Base-by-base conservation (phyloP, 2,888 invertebrate genomes). In the Molanna angustata region DNA sequence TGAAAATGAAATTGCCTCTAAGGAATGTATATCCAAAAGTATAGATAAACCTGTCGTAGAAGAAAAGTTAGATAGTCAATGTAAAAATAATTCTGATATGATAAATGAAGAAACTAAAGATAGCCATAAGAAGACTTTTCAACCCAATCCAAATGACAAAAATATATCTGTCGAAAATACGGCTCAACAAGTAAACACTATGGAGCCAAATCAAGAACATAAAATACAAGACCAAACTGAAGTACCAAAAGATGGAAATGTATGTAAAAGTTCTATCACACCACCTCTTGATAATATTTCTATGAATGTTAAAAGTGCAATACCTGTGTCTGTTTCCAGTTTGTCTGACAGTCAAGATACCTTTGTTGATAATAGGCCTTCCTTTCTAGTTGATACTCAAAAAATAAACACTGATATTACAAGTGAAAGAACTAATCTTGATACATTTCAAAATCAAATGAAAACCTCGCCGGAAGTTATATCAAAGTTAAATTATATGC, bases 91-190 rank as follows among this genome's bases (percentile, higher is more conserved):
- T 11, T 3, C 49, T 18, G 22, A n/a, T n/a, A n/a, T 9, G 33
- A 41, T 43, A 43, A 13, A 17, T 19, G 17, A 21, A n/a, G 43
- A 50, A 22, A 32, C 19, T n/a, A 50, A 50, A 35, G 50, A 50
- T 13, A 22, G 13, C n/a, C 27, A 43, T 22, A 19, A 50, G 13
- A 44, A 22, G n/a, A 50, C 19, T 35, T 44, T 50, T 50, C 50
- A 50, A 14, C 13, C 33, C 3, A n/a, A n/a, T n/a, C n/a, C n/a
- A n/a, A n/a, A n/a, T n/a, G n/a, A n/a, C n/a, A n/a, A n/a, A n/a
- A n/a, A n/a, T n/a, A n/a, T n/a, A n/a, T n/a, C n/a, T n/a, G n/a
- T n/a, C n/a, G n/a, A n/a, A n/a, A n/a, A n/a, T n/a, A n/a, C n/a
- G n/a, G n/a, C n/a, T n/a, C n/a, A n/a, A n/a, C n/a, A n/a, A n/a